A percentile compares a stretch with the other conserved stretches of the same genome.
These are phyloP conservation scores for Catocala sponsa DNA, from an alignment of 2,888 invertebrate genomes.

Conservation along the genomic window DNA sequence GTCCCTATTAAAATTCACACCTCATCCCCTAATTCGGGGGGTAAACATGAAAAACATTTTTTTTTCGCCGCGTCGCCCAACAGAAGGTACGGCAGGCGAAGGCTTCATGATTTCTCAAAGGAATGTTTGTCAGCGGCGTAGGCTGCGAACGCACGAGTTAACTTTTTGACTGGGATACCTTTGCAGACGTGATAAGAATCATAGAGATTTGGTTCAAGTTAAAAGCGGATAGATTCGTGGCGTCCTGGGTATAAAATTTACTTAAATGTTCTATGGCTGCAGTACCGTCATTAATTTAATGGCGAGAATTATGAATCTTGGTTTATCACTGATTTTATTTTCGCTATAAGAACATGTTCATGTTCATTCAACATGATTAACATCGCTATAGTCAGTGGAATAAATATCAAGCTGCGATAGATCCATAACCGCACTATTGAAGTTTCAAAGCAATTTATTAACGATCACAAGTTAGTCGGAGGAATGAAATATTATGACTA, in stretches of 20 bases:
- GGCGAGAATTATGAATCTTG: too few species aligned
- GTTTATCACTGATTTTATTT: too few species aligned
- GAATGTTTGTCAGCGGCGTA: constrained; percentile 73
- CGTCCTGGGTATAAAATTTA: neutral
- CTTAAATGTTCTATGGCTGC: neutral
- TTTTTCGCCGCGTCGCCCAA: constrained; percentile 24
- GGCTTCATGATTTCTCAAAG: constrained; percentile 83
- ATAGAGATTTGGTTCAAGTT: constrained; percentile 48
- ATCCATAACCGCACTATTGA: too few species aligned
- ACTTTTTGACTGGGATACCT: constrained; percentile 86
- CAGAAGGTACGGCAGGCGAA: constrained; percentile 71
- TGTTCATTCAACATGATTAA: too few species aligned
- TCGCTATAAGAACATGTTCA: too few species aligned
- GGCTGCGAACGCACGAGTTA: constrained; percentile 79
- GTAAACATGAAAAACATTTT: constrained; percentile 46
- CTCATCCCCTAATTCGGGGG: constrained; percentile 37
- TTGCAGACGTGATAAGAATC: constrained; percentile 80
- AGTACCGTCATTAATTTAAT: too few species aligned
- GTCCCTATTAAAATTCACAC: constrained; percentile 50
- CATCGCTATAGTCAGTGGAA: too few species aligned
- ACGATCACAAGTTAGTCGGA: too few species aligned
- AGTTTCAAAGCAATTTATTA: too few species aligned
- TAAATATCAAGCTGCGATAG: too few species aligned
- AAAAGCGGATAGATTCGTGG: constrained; percentile 12
- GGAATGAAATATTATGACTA: too few species aligned